phyloP scores from a whole-genome alignment of 92 coral and sea anemone genomes.

The Metridium senile region DNA sequence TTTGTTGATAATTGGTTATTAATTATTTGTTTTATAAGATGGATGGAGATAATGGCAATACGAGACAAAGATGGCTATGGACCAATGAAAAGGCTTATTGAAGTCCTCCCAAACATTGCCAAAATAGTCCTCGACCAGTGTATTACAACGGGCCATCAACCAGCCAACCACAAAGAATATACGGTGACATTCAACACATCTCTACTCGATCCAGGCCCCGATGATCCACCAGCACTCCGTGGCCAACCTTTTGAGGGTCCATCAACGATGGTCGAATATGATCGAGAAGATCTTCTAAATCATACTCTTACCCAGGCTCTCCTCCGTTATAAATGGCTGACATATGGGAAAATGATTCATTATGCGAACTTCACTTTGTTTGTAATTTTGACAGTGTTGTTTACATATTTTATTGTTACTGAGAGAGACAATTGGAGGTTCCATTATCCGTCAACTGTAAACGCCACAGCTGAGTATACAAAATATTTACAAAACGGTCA shows the following conservation, averaged over 20 bases:
- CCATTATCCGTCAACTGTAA: conserved; percentile 29
- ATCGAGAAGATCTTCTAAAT: conserved; percentile 72
- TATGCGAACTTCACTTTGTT: conserved; percentile 49
- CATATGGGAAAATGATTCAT: conserved; percentile 65
- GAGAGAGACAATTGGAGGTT: conserved; percentile 57
- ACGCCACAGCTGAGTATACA: conserved; percentile 27
- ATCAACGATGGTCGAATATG: conserved; percentile 55
- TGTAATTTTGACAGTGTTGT: conserved; percentile 50
- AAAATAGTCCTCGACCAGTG: conserved; percentile 50
- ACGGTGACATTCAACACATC: conserved; percentile 28
- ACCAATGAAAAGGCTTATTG: conserved; percentile 55
- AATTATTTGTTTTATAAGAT: conserved; percentile 28
- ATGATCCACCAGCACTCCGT: conserved; percentile 12
- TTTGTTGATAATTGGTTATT: background rate
- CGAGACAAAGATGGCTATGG: conserved; percentile 32
- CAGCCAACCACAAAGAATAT: conserved; percentile 47
- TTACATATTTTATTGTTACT: conserved; percentile 57
- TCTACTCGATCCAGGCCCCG: conserved; percentile 72
- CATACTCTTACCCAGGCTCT: conserved; percentile 75
- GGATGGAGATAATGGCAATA: conserved; percentile 47
- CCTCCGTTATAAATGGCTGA: conserved; percentile 71
- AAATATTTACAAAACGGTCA: conserved; percentile 17
- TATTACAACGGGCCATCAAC: conserved; percentile 29
- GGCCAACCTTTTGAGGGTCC: conserved; percentile 53
- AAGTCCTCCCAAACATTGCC: conserved; percentile 62